Percentiles rank a stretch among this genome's conserved stretches.
These are phyloP conservation scores for Ectemnius continuus DNA, from an alignment of 2,888 invertebrate genomes.

Conservation along the genomic window DNA sequence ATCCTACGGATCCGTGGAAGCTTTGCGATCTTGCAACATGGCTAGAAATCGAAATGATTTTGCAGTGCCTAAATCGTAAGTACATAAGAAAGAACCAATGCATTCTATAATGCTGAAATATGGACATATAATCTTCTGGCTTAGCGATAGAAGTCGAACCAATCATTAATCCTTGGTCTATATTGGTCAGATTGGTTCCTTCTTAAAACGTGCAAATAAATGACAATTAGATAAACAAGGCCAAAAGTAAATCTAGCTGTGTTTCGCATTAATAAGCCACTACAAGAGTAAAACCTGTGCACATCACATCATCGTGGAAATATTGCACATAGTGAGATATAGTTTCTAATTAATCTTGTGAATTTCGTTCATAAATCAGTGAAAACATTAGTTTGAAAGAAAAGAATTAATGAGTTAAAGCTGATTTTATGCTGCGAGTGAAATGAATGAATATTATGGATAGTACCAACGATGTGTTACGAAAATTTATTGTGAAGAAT, in stretches of 20 bases:
- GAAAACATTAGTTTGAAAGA: slow-evolving; percentile 14
- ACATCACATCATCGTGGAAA: slow-evolving; percentile 10
- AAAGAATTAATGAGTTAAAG: slow-evolving; percentile 20
- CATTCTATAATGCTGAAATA: slow-evolving; percentile 10
- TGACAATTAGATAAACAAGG: slow-evolving; percentile 24
- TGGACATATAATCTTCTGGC: neutral
- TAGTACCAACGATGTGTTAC: neutral
- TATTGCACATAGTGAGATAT: slow-evolving; percentile 17
- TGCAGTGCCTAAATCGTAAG: slow-evolving; percentile 27
- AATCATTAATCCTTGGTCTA: neutral
- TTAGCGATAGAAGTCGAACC: neutral
- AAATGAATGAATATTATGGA: slow-evolving; percentile 41
- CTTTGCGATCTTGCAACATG: slow-evolving; percentile 83
- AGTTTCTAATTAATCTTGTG: slow-evolving; percentile 1
- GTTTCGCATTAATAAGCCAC: slow-evolving; percentile 44
- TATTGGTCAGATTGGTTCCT: slow-evolving; percentile 38
- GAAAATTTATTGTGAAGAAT: too few relatives aligned
- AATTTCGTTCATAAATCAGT: slow-evolving; percentile 15
- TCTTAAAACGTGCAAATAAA: slow-evolving; percentile 43
- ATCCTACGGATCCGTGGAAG: slow-evolving; percentile 81
- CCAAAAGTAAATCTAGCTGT: slow-evolving; percentile 41
- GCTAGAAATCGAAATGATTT: slow-evolving; percentile 72
- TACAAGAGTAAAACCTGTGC: slow-evolving; percentile 26
- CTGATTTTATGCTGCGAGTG: slow-evolving; percentile 18
- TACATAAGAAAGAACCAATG: slow-evolving; percentile 44